Evolutionary conservation across 2,797 vertebrate species (phyloP), one percentile per base, ranked within the genome.

Genomic region (Chloroceryle amazona): DNA sequence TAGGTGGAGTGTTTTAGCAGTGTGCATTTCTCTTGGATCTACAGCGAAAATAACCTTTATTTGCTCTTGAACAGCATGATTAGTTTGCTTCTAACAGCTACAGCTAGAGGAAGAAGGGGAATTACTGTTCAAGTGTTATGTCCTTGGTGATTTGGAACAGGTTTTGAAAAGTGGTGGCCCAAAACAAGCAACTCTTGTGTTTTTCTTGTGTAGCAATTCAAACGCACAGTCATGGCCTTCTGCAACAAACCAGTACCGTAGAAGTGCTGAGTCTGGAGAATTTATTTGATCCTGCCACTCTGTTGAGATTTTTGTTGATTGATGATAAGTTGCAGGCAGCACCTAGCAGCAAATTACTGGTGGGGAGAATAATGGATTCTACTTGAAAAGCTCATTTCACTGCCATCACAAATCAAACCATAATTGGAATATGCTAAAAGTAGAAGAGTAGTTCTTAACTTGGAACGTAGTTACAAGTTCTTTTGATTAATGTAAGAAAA

Each of bases 261-360:
- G 90, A 91, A 94, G 25, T 92, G 94, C 87, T 96, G 90, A 90
- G 92, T 96, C 73, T 90, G 76, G 44, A 37, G 73, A 84, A 89
- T 46, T 41, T 79, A 58, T 86, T 81, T 84, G 89, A 84, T 95
- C 35, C 66, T 96, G 90, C 86, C 73, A 44, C 73, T 71, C 89
- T 95, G 89, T 96, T 97, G 93, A 83, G 96, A 35, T 86, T 95
- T 93, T 94, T 97, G 91, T 94, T 96, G 94, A 97, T 95, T 88
- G 89, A 96, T 96, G 91, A 90, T 70, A 86, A 96, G 82, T 96
- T 94, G 85, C 94, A 92, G 88, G 90, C 94, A 95, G 95, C 62
- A 95, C 95, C 94, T 93, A 87, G 89, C 81, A 94, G 93, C 95
- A 95, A 91, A 97, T 96, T 95, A 94, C 91, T 76, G 6, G 94